A percentile compares a stretch with the other conserved stretches of the same genome.
phyloP scores from a whole-genome alignment of 64 coral and sea anemone genomes.

The Montipora efflorescens region DNA sequence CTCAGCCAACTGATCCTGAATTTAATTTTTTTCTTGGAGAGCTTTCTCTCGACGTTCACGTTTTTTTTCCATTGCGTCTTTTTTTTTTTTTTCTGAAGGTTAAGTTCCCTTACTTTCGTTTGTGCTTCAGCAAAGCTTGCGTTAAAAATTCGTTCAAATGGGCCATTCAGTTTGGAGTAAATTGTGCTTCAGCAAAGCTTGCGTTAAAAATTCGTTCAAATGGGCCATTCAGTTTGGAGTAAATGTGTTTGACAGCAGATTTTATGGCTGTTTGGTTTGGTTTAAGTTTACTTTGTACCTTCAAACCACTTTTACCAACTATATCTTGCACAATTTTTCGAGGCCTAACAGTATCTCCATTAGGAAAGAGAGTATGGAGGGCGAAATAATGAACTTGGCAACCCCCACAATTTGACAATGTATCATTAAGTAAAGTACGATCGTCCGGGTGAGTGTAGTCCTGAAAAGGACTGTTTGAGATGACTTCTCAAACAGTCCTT shows the following conservation, averaged over 20 bases:
- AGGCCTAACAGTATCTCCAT: background rate
- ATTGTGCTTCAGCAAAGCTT: too few species aligned
- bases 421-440: too few species aligned
- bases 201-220: too few species aligned
- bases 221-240: too few species aligned
- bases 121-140: slow-evolving; percentile 31
- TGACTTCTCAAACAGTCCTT: too few species aligned
- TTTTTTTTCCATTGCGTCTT: background rate
- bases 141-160: background rate
- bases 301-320: background rate
- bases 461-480: too few species aligned
- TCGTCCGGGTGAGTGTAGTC: too few species aligned
- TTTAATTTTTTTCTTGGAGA: background rate
- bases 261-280: slow-evolving; percentile 20
- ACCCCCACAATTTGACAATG: background rate
- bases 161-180: background rate
- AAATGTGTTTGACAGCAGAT: slow-evolving; percentile 13
- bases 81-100: background rate
- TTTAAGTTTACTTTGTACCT: slow-evolving; percentile 4
- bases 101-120: slow-evolving; percentile 5
- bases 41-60: background rate
- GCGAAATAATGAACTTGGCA: background rate
- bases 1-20: slow-evolving; percentile 1
- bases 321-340: background rate
- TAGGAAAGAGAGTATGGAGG: background rate